Percentiles rank a stretch among this genome's conserved stretches.
Evolutionary conservation across 2,888 invertebrate species (phyloP).

Genomic region (Pediacus dermestoides): DNA sequence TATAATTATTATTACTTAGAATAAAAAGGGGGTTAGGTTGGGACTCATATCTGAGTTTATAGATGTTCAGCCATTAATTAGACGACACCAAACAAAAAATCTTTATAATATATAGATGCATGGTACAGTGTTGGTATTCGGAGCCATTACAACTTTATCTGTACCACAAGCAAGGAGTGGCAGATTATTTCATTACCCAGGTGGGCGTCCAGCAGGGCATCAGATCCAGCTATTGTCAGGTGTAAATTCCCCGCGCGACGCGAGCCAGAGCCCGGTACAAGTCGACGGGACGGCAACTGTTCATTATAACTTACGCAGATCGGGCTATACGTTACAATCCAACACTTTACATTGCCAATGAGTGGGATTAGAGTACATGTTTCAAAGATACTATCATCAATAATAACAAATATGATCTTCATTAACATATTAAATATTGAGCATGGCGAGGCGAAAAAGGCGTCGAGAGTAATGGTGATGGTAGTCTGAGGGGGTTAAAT

Average conservation of each 20-base stretch:
- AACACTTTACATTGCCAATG: constrained; percentile 31
- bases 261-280: constrained; percentile 19
- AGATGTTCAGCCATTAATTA: too few species aligned
- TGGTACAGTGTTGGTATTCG: constrained; percentile 40
- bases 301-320: constrained; percentile 42
- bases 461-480: too few species aligned
- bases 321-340: constrained; percentile 33
- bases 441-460: too few species aligned
- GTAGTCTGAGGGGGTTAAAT: too few species aligned
- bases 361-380: constrained; percentile 47
- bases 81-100: too few species aligned
- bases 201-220: constrained; percentile 46
- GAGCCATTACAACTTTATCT: constrained; percentile 49
- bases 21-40: too few species aligned
- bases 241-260: constrained; percentile 42
- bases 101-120: constrained; percentile 8
- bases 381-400: constrained; percentile 45
- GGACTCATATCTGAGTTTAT: too few species aligned
- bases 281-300: constrained; percentile 29
- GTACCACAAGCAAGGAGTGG: constrained; percentile 45
- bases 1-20: constrained; percentile 14
- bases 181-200: constrained; percentile 49
- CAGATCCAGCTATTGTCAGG: constrained; percentile 44
- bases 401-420: constrained; percentile 44
- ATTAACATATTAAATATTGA: constrained; percentile 33